phyloP scores from a whole-genome alignment of 35 echinoderm and acorn worm genomes.

The Anneissia japonica region DNA sequence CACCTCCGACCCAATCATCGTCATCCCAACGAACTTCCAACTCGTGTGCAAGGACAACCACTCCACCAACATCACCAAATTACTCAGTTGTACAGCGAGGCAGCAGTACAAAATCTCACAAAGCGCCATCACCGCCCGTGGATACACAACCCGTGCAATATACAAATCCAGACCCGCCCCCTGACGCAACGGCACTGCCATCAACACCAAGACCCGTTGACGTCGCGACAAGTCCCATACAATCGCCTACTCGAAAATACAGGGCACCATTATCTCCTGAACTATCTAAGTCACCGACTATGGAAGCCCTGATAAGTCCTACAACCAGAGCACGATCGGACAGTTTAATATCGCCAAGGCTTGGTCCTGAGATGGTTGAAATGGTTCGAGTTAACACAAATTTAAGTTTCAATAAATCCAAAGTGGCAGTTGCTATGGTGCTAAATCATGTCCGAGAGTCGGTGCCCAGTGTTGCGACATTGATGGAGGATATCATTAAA shows the following conservation, averaged over 20 bases:
- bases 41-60: not conserved
- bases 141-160: not conserved
- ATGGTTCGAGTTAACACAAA: constrained; percentile 76
- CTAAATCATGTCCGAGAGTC: constrained; percentile 34
- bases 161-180: not conserved
- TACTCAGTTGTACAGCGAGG: constrained; percentile 4
- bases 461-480: constrained; percentile 49
- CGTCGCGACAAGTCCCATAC: not conserved
- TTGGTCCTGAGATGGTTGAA: constrained; percentile 76
- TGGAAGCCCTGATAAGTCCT: not conserved
- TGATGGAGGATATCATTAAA: constrained; percentile 63
- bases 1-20: constrained; percentile 6
- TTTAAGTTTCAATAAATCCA: constrained; percentile 81
- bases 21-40: not conserved
- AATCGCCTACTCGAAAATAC: not conserved
- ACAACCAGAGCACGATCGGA: not conserved
- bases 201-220: not conserved
- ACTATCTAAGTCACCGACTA: not conserved
- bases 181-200: not conserved
- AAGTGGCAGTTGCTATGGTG: constrained; percentile 51
- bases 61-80: not conserved
- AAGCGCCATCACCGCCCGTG: constrained; percentile 57
- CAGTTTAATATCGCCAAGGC: constrained; percentile 36
- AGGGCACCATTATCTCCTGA: not conserved
- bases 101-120: constrained; percentile 25